Conservation (phyloP, 2,113 vertebrate genomes). For the Pandion haliaetus region DNA sequence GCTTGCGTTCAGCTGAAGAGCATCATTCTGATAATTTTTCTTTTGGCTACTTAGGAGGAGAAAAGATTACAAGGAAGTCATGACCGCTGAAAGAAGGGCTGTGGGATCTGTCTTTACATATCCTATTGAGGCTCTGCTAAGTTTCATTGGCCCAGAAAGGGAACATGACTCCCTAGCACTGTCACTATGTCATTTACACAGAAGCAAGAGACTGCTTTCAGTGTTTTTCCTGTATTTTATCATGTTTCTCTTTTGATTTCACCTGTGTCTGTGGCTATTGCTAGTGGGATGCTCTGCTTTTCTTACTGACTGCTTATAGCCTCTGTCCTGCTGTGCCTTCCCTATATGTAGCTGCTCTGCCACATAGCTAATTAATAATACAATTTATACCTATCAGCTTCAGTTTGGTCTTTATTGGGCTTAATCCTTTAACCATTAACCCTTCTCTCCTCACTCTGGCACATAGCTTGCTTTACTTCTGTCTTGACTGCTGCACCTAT, state of each 20-base stretch:
- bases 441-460: not conserved
- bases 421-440: not conserved
- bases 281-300: not conserved
- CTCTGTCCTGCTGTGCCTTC: not conserved
- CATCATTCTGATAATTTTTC: not conserved
- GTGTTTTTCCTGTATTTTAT: not conserved
- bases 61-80: not conserved
- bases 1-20: not conserved
- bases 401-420: not conserved
- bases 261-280: not conserved
- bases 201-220: not conserved
- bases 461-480: not conserved
- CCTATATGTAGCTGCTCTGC: not conserved
- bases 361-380: not conserved
- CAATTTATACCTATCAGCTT: not conserved
- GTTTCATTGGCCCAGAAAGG: not conserved
- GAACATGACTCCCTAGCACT: not conserved
- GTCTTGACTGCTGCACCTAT: not conserved
- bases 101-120: not conserved
- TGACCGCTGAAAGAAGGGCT: not conserved
- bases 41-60: not conserved
- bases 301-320: not conserved
- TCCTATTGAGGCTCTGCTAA: not conserved
- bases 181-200: not conserved
- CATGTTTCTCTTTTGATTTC: not conserved